Base-by-base conservation (phyloP, 1,140 invertebrate species). In the Drosophila nebulosa region DNA sequence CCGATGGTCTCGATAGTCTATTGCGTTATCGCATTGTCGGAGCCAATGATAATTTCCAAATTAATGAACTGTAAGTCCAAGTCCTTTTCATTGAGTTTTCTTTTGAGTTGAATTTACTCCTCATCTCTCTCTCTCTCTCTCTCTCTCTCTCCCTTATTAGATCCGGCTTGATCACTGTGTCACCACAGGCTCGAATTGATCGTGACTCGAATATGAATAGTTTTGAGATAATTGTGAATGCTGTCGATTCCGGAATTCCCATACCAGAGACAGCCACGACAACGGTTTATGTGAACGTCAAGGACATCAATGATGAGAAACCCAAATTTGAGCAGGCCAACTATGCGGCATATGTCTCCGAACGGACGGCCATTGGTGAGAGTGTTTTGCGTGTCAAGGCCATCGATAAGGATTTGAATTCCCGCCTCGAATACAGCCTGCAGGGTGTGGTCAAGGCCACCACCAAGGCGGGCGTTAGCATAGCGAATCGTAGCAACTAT, bases 301-400 rank as follows among this genome's bases (percentile, higher is more conserved):
- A 94, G 69, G 96, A 97, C 85, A 95, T 97, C 0, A 97, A 97
- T 70, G 96, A 98, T 83, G 96, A 97, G 80, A 93, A 95, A 10
- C 97, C 97, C 0, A 93, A 89, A 66, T 98, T 97, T 64, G 93
- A 94, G 71, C 93, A 94, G 22, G 93, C 93, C 0, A 93, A 93
- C 26, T 95, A 94, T 76, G 92, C 95, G 6, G 92, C 94, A 42
- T 95, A 96, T 60, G 94, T 96, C 9, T 95, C 95, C 0, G 95
- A 96, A 89, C 92, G 94, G 83, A 93, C 94, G 1, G 92, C 94
- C 62, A 93, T 95, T 26, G 95, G 94, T 76, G 93, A 94, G 70
- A 78, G 92, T 9, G 94, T 97, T 0, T 83, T 96, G 9, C 94
- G 92, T 64, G 93, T 96, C 1, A 79, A 78, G 21, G 96, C 96